Conservation (phyloP, 2,113 vertebrate genomes). For the Halichoeres trimaculatus region DNA sequence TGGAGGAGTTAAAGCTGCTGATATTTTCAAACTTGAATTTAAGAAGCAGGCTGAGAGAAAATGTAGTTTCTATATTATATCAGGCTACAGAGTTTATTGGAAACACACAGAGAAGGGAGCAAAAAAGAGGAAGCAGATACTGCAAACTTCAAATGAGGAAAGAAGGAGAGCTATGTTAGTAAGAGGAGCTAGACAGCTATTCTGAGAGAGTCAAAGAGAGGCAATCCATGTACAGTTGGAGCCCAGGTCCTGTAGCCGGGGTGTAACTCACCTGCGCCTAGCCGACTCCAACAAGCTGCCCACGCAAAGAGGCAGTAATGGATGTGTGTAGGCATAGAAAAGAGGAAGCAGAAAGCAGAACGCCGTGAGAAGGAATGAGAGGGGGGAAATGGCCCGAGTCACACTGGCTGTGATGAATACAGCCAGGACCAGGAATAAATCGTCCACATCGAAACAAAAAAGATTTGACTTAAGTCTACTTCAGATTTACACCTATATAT, state of each 20-base stretch:
- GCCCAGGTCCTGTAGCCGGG: slow-evolving; percentile 27
- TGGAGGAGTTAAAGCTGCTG: slow-evolving; percentile 50
- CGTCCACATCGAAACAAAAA: too few species aligned
- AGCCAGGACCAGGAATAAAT: slow-evolving; percentile 22
- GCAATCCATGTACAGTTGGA: slow-evolving; percentile 31
- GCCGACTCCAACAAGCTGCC: slow-evolving; percentile 77
- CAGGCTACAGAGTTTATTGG: not conserved
- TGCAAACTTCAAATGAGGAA: slow-evolving; percentile 26
- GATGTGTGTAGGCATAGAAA: slow-evolving; percentile 73
- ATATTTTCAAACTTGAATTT: slow-evolving; percentile 46
- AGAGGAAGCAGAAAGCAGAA: slow-evolving; percentile 78
- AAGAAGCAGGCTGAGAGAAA: slow-evolving; percentile 10
- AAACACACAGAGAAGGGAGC: slow-evolving; percentile 11
- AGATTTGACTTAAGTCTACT: not conserved
- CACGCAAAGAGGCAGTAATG: slow-evolving; percentile 66
- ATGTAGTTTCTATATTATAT: not conserved
- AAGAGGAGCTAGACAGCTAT: slow-evolving; percentile 30
- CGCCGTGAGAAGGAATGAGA: slow-evolving; percentile 52
- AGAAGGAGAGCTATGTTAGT: slow-evolving; percentile 46
- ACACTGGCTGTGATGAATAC: slow-evolving; percentile 20
- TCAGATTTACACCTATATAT: not conserved
- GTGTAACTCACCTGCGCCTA: slow-evolving; percentile 80
- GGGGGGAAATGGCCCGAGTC: slow-evolving; percentile 23
- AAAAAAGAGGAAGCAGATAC: slow-evolving; percentile 28
- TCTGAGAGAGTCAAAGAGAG: slow-evolving; percentile 16